Base-by-base conservation (phyloP, 2,797 vertebrate genomes). In the Acestrorhynchus altus region DNA sequence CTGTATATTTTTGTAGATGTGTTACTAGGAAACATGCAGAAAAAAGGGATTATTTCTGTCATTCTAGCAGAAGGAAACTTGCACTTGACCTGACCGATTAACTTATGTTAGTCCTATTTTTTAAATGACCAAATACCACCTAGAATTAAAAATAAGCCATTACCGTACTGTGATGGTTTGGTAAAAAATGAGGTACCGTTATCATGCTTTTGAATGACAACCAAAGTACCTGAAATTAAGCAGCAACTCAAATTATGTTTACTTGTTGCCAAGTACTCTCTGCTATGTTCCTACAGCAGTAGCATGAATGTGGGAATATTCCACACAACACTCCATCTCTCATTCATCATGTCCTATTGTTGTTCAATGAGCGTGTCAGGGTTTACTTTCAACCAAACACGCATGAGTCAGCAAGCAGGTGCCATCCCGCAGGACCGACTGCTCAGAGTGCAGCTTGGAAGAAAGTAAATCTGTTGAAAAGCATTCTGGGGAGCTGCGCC, bases 401-500 rank as follows among this genome's bases (percentile, higher is more conserved):
- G 10, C 10, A 59, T 31, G 56, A 59, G 26, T 59, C 56, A 59
- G 26, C 56, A 59, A 31, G 24, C 26, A 28, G 26, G 26, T 1
- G 15, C 5, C 26, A 2, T 31, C 13, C 56, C 56, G 0, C 13
- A 31, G 26, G 56, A 59, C 24, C 7, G 28, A 39, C 60, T 20
- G 35, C 35, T 35, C 18, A n/a, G 35, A 3, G 7, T 15, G 35
- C 16, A 68, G 42, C 7, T 5, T 8, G 40, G 40, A 42, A 24
- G 61, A 22, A 7, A 42, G 24, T 26, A 66, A 49, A 80, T 10
- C 28, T 65, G 39, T 59, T 74, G 74, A 80, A 83, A 80, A 40
- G 52, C 52, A 74, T 74, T 72, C 18, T 13, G 0, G 40, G 16
- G 49, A 74, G 35, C 61, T 68, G 59, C 61, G 44, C 15, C 68